Conservation (phyloP, 1,140 invertebrate genomes). For the Neomicropteryx cornuta region DNA sequence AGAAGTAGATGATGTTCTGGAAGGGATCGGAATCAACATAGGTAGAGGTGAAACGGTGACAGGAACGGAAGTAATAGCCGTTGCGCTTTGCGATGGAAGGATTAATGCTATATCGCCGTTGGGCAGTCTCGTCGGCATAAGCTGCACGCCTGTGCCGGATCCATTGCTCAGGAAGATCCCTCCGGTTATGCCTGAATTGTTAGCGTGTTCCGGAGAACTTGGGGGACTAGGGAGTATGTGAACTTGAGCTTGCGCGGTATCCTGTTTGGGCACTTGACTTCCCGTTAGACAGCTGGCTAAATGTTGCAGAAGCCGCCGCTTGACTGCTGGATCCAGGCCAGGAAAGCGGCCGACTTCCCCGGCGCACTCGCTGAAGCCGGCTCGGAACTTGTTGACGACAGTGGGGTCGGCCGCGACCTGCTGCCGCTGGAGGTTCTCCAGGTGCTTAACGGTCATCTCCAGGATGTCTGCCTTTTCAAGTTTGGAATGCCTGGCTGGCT, state of each 20-base stretch:
- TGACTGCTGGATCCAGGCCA: constrained; percentile 56
- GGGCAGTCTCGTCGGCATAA: constrained; percentile 67
- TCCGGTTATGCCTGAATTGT: constrained; percentile 32
- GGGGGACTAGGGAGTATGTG: constrained; percentile 49
- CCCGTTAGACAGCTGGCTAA: constrained; percentile 58
- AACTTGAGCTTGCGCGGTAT: constrained; percentile 29
- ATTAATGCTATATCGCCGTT: constrained; percentile 72
- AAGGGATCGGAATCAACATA: constrained; percentile 57
- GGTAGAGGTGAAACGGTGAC: constrained; percentile 44
- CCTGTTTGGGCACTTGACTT: no score
- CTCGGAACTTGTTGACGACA: constrained; percentile 72
- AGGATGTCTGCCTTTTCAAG: constrained; percentile 95
- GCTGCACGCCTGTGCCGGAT: constrained; percentile 55
- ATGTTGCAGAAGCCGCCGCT: constrained; percentile 60
- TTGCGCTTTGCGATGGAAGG: constrained; percentile 49
- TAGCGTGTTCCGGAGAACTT: constrained; percentile 36
- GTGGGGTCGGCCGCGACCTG: constrained; percentile 64
- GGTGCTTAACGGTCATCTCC: constrained; percentile 92
- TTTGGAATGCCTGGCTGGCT: constrained; percentile 87
- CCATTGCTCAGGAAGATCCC: constrained; percentile 41
- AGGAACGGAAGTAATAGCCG: constrained; percentile 24
- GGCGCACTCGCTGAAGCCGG: constrained; percentile 81
- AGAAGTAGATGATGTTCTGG: constrained; percentile 54
- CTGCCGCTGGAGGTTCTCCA: constrained; percentile 71
- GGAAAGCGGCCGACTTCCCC: constrained; percentile 70